These are phyloP conservation scores for Adineta ricciae DNA, from an alignment of 2,888 invertebrate species.

Conservation along the genomic window DNA sequence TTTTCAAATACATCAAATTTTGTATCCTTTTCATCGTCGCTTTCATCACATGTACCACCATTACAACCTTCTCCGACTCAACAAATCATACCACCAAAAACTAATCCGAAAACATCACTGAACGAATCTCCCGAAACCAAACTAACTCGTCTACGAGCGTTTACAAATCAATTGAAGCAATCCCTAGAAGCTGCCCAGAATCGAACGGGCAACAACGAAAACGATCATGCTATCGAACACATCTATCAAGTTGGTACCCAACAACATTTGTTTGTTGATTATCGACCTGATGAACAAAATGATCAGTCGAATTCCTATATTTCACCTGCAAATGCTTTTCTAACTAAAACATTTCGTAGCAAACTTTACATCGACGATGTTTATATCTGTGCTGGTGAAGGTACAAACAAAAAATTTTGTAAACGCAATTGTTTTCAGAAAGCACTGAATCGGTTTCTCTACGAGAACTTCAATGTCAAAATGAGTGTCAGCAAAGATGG, in stretches of 20 bases:
- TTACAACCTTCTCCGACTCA: background rate
- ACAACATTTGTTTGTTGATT: slow-evolving; percentile 15
- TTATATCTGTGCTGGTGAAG: background rate
- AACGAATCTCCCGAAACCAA: background rate
- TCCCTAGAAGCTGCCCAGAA: background rate
- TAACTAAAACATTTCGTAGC: background rate
- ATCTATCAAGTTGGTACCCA: background rate
- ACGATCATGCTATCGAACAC: background rate
- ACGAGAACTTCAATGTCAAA: background rate
- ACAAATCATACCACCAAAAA: background rate
- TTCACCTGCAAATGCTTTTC: background rate
- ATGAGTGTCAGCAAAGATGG: background rate
- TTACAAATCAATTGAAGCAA: background rate
- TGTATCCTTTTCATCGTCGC: background rate
- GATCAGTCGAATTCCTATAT: background rate
- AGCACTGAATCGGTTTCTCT: background rate
- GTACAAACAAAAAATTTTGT: slow-evolving; percentile 13
- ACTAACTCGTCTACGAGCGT: background rate
- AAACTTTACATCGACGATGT: background rate
- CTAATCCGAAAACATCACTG: background rate
- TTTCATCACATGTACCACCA: background rate
- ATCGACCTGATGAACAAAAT: background rate
- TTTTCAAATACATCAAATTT: background rate
- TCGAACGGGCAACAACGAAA: background rate
- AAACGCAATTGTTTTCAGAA: background rate